These are phyloP conservation scores for Falco cherrug DNA, from an alignment of 2,797 vertebrate species.

Conservation along the genomic window DNA sequence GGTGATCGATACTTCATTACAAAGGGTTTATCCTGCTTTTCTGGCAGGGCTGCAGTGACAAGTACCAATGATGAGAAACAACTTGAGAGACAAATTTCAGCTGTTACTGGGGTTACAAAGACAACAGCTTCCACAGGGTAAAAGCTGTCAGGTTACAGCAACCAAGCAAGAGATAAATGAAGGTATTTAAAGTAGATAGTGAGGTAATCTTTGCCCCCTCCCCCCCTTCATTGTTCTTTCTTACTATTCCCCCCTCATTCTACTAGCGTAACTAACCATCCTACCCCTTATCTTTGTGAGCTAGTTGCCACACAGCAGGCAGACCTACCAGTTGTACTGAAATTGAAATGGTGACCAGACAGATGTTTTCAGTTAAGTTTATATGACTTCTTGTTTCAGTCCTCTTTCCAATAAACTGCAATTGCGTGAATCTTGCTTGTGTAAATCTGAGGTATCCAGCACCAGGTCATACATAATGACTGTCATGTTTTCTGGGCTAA, in stretches of 20 bases:
- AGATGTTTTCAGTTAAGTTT: neutral
- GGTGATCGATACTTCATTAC: neutral
- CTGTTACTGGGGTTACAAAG: neutral
- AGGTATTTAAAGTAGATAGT: neutral
- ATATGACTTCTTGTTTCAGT: neutral
- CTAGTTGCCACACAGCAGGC: neutral
- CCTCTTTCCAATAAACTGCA: neutral
- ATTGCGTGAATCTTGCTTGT: fast-evolving
- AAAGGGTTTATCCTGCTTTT: neutral
- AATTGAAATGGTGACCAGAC: neutral
- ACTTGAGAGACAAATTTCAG: neutral
- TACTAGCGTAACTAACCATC: neutral
- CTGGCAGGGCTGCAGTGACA: neutral
- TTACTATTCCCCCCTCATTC: neutral
- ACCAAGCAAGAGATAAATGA: neutral
- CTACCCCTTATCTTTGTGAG: neutral
- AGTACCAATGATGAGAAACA: fast-evolving
- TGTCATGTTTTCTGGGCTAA: fast-evolving
- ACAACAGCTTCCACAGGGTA: neutral
- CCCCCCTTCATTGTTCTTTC: neutral
- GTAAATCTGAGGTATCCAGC: neutral
- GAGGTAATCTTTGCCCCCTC: neutral
- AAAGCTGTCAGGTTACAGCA: neutral
- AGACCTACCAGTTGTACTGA: neutral
- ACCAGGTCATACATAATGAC: neutral